Percentiles rank a stretch among this genome's conserved stretches.
Evolutionary conservation across 2,797 vertebrate species (phyloP).

Genomic region (Chiroxiphia lanceolata): DNA sequence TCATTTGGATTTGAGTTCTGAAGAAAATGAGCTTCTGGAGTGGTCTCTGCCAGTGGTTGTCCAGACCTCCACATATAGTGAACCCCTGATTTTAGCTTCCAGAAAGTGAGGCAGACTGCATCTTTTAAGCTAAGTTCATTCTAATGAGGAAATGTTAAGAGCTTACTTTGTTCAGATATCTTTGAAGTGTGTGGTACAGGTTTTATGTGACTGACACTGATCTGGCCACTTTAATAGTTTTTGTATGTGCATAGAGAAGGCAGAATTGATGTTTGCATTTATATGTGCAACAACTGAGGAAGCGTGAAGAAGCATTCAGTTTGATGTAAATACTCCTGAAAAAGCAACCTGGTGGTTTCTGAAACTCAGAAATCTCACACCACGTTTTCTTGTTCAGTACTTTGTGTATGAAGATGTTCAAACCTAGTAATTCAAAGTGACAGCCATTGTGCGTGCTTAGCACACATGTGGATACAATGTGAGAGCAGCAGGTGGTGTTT

Average conservation of each 20-base stretch:
- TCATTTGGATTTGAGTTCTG: neutral
- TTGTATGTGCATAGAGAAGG: neutral
- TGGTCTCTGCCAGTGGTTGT: neutral
- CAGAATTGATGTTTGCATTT: neutral
- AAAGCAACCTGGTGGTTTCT: neutral
- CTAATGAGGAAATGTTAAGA: neutral
- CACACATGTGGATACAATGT: constrained; percentile 17
- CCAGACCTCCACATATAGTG: rapidly evolving
- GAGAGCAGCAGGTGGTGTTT: constrained; percentile 53
- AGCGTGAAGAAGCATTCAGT: neutral
- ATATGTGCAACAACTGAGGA: neutral
- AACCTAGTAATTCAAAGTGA: constrained; percentile 50
- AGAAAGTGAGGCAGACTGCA: neutral
- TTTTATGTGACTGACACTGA: neutral
- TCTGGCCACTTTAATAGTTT: neutral
- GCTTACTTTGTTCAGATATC: neutral
- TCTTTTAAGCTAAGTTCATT: neutral
- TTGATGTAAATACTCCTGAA: neutral
- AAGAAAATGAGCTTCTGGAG: neutral
- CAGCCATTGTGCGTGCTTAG: constrained; percentile 42
- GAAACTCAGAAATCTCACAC: neutral
- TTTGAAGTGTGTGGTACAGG: neutral
- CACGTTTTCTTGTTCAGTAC: neutral
- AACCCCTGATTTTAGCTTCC: neutral
- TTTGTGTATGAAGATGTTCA: constrained; percentile 53